Evolutionary conservation across 2,888 invertebrate species (phyloP), one percentile per base, ranked within the genome.

Genomic region (Arctia plantaginis): DNA sequence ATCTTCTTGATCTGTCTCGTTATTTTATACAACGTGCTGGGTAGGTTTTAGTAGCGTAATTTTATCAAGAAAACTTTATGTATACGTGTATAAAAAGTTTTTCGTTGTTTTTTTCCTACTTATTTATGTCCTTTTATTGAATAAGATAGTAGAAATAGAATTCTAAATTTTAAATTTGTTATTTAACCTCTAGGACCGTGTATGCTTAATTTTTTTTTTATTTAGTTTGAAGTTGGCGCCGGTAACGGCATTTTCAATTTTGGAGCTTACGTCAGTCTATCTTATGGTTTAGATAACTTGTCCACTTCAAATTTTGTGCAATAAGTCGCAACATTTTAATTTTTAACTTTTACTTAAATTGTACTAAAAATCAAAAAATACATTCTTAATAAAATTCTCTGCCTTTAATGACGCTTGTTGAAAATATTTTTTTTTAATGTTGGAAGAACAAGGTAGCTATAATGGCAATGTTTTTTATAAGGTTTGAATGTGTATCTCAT

Each of bases 401-500:
- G 23, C n/a, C 55, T 41, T 51, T 75, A 71, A 75, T 71, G 65
- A 59, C 44, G 27, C 71, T 72, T 74, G 69, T 80, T 77, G 79
- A 81, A 67, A 66, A 64, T 66, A n/a, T 59, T 70, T 55, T 59
- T 65, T 69, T 71, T 71, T 78, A 77, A 76, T 75, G 75, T 79
- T 76, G 64, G 62, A 74, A 75, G 71, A 82, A 71, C 77, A 76
- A 82, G 79, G 69, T 79, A 68, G 77, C 72, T 77, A 77, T 83
- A 82, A 30, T 83, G 82, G 80, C 80, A 81, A 83, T 72, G 76
- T 77, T 67, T 75, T 35, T 39, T 66, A 70, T 79, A 66, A 77
- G 76, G 74, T 83, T 80, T 84, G 83, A 80, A 83, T 82, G 72
- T 27, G 72, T 72, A 74, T 30, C 69, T 66, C n/a, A 20, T n/a